Evolutionary conservation across 2,888 invertebrate species (phyloP), one percentile per base, ranked within the genome.

Genomic region (Listrodromus nycthemerus): DNA sequence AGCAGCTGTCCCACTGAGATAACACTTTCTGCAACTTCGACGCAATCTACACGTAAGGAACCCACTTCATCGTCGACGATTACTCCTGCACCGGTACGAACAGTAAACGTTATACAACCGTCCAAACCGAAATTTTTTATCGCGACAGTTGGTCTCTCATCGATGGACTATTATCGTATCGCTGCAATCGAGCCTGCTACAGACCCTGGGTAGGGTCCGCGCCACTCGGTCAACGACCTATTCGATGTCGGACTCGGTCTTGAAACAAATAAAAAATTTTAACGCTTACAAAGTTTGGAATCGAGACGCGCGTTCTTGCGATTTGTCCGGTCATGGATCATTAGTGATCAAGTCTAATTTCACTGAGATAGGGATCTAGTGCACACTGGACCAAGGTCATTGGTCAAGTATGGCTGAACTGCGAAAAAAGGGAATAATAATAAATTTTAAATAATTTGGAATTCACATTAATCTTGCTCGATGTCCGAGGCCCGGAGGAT

Each of bases 401-500:
- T 13, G 52, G 19, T 6, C 37, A n/a, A n/a, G 41, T 71, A n/a
- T n/a, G 13, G 21, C n/a, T 58, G 24, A 24, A 33, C n/a, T 19
- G 24, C 5, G 37, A 55, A 19, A 21, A 10, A 24, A 58, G 27
- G 1, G 10, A 37, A 37, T 30, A 4, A 37, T 10, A 37, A 10
- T 37, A 8, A 33, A n/a, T n/a, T n/a, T n/a, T 37, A 37, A 10
- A 37, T 10, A 10, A 37, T 24, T 33, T 73, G 58, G 71, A 73
- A 73, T 58, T 61, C 41, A 19, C 71, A 73, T 73, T 58, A 61
- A 73, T 73, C 58, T 73, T 19, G 58, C 27, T 16, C 13, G 8
- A 37, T 2, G 4, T 33, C 16, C n/a, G 63, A 21, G 41, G 41
- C 37, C 33, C 41, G 50, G 13, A 48, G 55, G 50, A 61, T 48